Conservation (phyloP, 2,113 vertebrate species). For the Abramis brama region DNA sequence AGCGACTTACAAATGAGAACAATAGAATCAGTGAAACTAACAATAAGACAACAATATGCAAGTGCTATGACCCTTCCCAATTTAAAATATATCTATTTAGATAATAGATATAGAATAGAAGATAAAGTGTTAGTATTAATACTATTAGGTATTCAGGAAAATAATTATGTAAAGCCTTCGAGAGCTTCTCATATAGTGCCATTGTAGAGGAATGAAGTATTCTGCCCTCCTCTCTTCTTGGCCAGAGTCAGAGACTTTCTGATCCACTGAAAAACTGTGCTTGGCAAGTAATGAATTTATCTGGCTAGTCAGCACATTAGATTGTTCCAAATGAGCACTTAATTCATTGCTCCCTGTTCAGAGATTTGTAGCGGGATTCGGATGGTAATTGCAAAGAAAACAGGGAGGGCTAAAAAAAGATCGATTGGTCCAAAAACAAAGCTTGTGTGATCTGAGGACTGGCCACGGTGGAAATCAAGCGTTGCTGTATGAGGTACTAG, state of each 20-base stretch:
- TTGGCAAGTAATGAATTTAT: conserved; percentile 71
- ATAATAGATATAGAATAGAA: too few species aligned
- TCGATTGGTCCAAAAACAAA: conserved; percentile 23
- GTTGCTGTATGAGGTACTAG: conserved; percentile 66
- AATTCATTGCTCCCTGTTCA: conserved; percentile 74
- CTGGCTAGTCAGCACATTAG: conserved; percentile 76
- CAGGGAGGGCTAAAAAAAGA: conserved; percentile 29
- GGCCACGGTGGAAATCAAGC: conserved; percentile 63
- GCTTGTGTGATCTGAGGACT: conserved; percentile 46
- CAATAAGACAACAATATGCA: too few species aligned
- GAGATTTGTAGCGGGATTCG: conserved; percentile 59
- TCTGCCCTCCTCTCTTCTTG: background rate
- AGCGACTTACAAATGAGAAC: too few species aligned
- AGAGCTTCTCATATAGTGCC: background rate
- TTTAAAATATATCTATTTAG: too few species aligned
- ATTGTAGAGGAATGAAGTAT: background rate
- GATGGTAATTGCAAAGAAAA: background rate
- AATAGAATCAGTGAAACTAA: too few species aligned
- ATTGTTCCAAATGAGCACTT: conserved; percentile 82
- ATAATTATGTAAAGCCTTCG: background rate
- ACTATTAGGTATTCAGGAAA: conserved; percentile 27
- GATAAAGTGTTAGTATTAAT: background rate
- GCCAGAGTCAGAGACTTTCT: conserved; percentile 37
- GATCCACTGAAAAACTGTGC: conserved; percentile 59
- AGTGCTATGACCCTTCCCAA: too few species aligned